These are phyloP conservation scores for Rhamphomyia laevipes DNA, from an alignment of 2,888 invertebrate genomes.

Conservation along the genomic window DNA sequence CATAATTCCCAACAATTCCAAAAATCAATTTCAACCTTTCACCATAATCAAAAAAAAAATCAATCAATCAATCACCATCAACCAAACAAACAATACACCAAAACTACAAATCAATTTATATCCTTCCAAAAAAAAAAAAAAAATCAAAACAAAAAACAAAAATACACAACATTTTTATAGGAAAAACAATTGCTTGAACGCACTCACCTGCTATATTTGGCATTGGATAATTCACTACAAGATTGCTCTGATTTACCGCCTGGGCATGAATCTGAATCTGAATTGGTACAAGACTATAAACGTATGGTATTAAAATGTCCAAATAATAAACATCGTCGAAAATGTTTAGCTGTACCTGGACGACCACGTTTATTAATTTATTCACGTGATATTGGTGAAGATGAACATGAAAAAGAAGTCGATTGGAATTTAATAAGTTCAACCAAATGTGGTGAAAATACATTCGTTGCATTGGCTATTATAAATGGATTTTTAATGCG, in stretches of 20 bases:
- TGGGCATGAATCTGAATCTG: constrained; percentile 49
- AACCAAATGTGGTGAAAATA: constrained; percentile 46
- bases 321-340: constrained; percentile 25
- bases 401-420: constrained; percentile 29
- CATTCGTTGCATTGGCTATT: constrained; percentile 51
- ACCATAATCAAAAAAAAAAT: too few species aligned
- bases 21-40: too few species aligned
- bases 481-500: constrained; percentile 49
- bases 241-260: constrained; percentile 67
- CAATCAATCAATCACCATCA: too few species aligned
- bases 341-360: constrained; percentile 44
- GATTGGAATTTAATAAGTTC: constrained; percentile 52
- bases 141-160: background rate
- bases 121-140: background rate
- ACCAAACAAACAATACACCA: too few species aligned
- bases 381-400: constrained; percentile 42
- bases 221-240: constrained; percentile 60
- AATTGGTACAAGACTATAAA: constrained; percentile 68
- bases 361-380: constrained; percentile 51
- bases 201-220: constrained; percentile 27
- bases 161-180: constrained; percentile 5
- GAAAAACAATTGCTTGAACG: constrained; percentile 17
- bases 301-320: constrained; percentile 35
- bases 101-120: background rate
- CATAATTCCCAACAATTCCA: background rate